Evolutionary conservation across 2,888 invertebrate genomes (phyloP), one percentile per base, ranked within the genome.

Genomic region (Koerneria pararmatus): DNA sequence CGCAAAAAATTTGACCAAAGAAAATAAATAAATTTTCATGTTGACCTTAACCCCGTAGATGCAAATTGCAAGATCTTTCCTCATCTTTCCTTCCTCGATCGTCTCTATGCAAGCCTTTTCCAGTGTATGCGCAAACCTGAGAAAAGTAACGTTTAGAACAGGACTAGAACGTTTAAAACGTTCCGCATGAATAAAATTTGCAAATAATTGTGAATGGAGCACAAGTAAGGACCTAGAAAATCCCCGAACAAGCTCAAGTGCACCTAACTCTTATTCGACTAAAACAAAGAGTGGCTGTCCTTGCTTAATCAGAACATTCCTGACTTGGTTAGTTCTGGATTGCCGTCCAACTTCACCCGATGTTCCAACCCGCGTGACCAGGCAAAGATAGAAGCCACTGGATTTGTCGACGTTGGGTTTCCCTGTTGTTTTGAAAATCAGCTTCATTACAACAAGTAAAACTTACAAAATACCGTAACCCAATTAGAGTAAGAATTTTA

Each of bases 331-430:
- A 92, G 85, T 3, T 90, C 91, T 0, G 89, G 88, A 37, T 90
- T 92, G 72, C 87, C 86, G 82, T 93, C 93, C 49, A 93, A 85
- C 83, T 90, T 89, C 59, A 91, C 92, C 73, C 93, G 88, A 83
- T 93, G 93, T 62, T 88, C 87, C 57, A 93, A 87, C 1, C 92
- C 92, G 62, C 91, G 86, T 0, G 92, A 92, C 92, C 92, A 93
- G 11, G 92, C 93, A 85, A 90, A 93, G 80, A 93, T 92, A 51
- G 91, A 92, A 19, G 93, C 93, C 68, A 93, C 89, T 11, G 93
- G 92, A 85, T 93, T 93, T 66, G 93, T 93, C 71, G 91, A 91
- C 1, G 93, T 93, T 62, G 89, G 88, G 80, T 90, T 88, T 66
- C 92, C 92, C 86, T 85, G 63, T 6, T 58, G 34, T n/a, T 29